Percentiles rank a stretch among this genome's conserved stretches.
Evolutionary conservation across 2,113 vertebrate species (phyloP).

Genomic region (Aythya baeri): DNA sequence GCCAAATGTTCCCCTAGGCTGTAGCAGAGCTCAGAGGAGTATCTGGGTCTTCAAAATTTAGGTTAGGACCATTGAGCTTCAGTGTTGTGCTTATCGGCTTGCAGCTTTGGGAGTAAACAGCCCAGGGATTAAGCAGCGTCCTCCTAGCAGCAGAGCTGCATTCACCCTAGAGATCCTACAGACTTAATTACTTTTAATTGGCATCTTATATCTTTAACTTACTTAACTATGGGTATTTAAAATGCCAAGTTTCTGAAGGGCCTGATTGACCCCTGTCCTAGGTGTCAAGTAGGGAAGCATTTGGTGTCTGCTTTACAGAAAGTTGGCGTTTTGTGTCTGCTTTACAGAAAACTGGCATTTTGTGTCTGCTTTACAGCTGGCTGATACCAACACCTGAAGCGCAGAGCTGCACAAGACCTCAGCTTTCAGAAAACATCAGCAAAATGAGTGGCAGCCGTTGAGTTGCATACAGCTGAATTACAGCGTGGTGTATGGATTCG

Average conservation of each 20-base stretch:
- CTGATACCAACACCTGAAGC: not conserved
- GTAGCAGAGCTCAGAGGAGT: not conserved
- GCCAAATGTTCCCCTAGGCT: not conserved
- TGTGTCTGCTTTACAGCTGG: not conserved
- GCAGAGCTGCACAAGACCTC: not conserved
- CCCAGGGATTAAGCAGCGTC: not conserved
- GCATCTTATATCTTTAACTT: accelerated
- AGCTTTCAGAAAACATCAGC: not conserved
- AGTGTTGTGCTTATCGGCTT: not conserved
- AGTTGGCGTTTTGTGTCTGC: not conserved
- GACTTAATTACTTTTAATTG: not conserved
- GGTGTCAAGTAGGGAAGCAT: not conserved
- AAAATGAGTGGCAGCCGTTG: not conserved
- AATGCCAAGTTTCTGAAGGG: not conserved
- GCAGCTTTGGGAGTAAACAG: not conserved
- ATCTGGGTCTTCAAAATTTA: not conserved
- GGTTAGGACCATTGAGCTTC: not conserved
- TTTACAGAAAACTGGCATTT: not conserved
- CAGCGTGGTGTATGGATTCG: not conserved
- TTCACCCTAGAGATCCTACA: not conserved
- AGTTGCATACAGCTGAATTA: not conserved
- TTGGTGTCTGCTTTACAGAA: not conserved
- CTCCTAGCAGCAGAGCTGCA: not conserved
- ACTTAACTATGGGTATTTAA: accelerated
- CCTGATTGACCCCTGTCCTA: not conserved